phyloP scores from a whole-genome alignment of 1,140 invertebrate species.

The Calosoma granatense region DNA sequence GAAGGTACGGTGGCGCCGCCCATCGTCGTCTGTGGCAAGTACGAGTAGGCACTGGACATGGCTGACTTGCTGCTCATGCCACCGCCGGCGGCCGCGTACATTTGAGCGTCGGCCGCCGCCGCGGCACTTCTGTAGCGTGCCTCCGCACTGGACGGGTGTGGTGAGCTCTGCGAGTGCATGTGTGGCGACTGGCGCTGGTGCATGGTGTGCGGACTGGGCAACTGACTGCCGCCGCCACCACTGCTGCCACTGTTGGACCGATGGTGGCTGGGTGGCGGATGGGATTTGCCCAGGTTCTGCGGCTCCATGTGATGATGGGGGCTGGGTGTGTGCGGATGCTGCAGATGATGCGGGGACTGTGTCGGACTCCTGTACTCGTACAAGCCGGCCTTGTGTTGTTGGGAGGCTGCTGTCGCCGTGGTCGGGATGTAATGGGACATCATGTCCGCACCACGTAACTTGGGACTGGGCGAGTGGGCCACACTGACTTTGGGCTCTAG shows the following conservation, averaged over 20 bases:
- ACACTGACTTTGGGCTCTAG: constrained; percentile 41
- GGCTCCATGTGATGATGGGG: constrained; percentile 31
- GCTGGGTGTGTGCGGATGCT: constrained; percentile 26
- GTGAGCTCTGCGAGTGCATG: constrained; percentile 28
- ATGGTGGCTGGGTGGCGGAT: constrained; percentile 14
- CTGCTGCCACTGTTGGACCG: too few relatives aligned
- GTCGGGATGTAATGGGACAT: constrained; percentile 50
- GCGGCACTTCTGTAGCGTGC: constrained; percentile 23
- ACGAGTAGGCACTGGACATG: constrained; percentile 25
- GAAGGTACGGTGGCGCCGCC: constrained; percentile 20
- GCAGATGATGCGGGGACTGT: constrained; percentile 43
- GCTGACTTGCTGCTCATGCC: constrained; percentile 22
- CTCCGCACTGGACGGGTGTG: constrained; percentile 43
- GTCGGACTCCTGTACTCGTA: constrained; percentile 47
- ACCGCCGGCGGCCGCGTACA: not conserved
- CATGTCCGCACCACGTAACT: constrained; percentile 43
- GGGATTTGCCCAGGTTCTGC: constrained; percentile 25
- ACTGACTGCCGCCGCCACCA: too few relatives aligned
- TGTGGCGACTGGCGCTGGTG: constrained; percentile 41
- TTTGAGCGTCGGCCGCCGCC: constrained; percentile 18
- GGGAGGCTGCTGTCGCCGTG: constrained; percentile 42
- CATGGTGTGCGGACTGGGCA: constrained; percentile 33
- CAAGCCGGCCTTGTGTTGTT: constrained; percentile 26
- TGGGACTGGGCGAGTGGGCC: constrained; percentile 50
- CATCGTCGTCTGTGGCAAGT: constrained; percentile 20